A percentile compares a stretch with the other conserved stretches of the same genome.
phyloP scores from a whole-genome alignment of 2,113 vertebrate species.

The Crypturellus undulatus region DNA sequence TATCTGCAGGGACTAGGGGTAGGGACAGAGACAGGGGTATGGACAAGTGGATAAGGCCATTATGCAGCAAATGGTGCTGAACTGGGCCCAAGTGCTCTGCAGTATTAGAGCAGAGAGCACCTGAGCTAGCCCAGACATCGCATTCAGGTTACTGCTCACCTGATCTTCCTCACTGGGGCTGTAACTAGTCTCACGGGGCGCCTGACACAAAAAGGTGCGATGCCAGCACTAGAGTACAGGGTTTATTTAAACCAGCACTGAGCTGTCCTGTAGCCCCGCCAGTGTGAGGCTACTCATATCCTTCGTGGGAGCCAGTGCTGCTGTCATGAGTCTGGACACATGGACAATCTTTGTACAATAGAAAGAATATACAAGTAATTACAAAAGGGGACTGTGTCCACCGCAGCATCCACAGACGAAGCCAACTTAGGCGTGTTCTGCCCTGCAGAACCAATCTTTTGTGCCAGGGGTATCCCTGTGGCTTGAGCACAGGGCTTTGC shows the following conservation, averaged over 20 bases:
- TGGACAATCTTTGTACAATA: rapidly evolving
- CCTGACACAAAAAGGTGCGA: not conserved
- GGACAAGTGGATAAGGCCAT: not conserved
- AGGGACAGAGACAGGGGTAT: not conserved
- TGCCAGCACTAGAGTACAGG: not conserved
- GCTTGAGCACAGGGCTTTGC: not conserved
- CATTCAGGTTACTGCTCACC: too few species aligned
- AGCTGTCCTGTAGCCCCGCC: rapidly evolving
- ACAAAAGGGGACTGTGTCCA: not conserved
- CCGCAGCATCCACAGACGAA: rapidly evolving
- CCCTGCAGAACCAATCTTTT: not conserved
- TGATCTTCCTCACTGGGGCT: rapidly evolving
- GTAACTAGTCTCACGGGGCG: too few species aligned
- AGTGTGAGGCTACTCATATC: rapidly evolving
- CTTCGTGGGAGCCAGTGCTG: not conserved
- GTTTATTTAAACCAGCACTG: constrained; percentile 23
- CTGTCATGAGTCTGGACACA: rapidly evolving
- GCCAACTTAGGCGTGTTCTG: not conserved
- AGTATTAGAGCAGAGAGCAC: rapidly evolving
- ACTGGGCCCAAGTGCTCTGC: too few species aligned
- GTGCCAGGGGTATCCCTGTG: rapidly evolving
- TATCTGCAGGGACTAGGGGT: not conserved
- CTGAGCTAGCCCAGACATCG: not conserved
- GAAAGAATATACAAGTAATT: not conserved
- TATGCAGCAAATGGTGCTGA: not conserved